Evolutionary conservation across 2,888 invertebrate genomes (phyloP), one percentile per base, ranked within the genome.

Genomic region (Tortricodes alternella): DNA sequence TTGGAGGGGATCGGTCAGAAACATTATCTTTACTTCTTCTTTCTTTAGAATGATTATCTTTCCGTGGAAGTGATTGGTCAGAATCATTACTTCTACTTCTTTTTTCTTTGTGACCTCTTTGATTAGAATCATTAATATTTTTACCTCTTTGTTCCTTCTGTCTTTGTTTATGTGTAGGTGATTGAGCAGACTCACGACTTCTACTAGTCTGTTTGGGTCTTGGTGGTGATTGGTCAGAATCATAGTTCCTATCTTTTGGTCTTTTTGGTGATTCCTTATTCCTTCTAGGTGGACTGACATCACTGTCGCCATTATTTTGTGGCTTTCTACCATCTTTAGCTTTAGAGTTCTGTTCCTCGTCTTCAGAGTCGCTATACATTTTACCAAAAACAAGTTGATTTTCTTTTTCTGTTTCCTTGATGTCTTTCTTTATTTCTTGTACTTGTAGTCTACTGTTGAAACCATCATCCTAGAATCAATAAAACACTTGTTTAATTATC

Each of bases 351-450:
- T 80, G 76, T 34, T 76, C 66, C 7, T 90, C 89, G 64, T 89
- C 89, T 66, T 90, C 89, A 0, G 89, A 85, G 50, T 90, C 89
- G 61, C 89, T 90, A 70, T 86, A 90, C 89, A 90, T 89, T 81
- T 90, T 89, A 0, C 89, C 89, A 60, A 89, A 90, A 9, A 87
- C 72, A 2, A 88, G 39, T 71, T 86, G 85, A 71, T 88, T 89
- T 38, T 89, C 89, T 69, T 90, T 87, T 60, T 85, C 80, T 3
- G 68, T 60, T 57, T 85, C 81, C 69, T 86, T 86, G 0, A 79
- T 65, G 39, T 83, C 76, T 46, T 69, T 80, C 59, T 82, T 83
- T 39, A 90, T 83, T 80, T 91, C 89, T 75, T 89, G 76, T 21
- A 91, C 75, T 74, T 85, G 74, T 49, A 91, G 58, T 70, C 85